Base-by-base conservation (phyloP, 2,797 vertebrate species). In the Sebastes taczanowskii region DNA sequence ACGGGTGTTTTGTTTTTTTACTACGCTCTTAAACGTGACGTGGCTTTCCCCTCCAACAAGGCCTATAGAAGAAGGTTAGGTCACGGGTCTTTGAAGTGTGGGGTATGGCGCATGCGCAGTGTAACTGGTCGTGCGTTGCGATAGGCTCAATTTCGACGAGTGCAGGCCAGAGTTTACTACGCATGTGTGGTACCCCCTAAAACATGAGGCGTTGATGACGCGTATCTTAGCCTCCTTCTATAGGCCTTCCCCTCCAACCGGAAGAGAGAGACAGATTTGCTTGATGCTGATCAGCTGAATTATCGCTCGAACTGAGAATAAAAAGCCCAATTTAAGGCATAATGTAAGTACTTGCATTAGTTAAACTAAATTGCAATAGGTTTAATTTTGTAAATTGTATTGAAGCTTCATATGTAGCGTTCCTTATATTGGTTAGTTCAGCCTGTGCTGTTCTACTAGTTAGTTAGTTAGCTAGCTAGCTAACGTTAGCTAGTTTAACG, bases 11-110 rank as follows among this genome's bases (percentile, higher is more conserved):
- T 77, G 3, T 59, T 35, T 14, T 74, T 62, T 46, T 46, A 16
- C 67, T 72, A 32, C 25, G 38, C 18, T 18, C 5, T 30, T 56
- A 64, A 71, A 80, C n/a, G 85, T 94, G 92, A 94, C 92, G 92
- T 93, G 92, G 82, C 91, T 71, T 86, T 92, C 22, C 22, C 1
- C 35, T 38, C 35, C 5, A 38, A 38, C 35, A 38, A 38, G 35
- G 35, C 35, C 11, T 13, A 38, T 13, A 38, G 2, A 38, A 1
- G 11, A 5, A 38, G 2, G 35, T 5, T 0, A 13, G 1, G 11
- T 13, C 11, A 38, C 11, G 5, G 35, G 0, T 5, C 11, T 13
- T 4, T 30, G 29, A 8, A 3, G 2, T 3, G 2, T 35, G 11
- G 35, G 32, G 11, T 38, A 38, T 5, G 5, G 0, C 35, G 35